These are phyloP conservation scores for Thalassoma bifasciatum DNA, from an alignment of 2,113 vertebrate genomes.

Conservation along the genomic window DNA sequence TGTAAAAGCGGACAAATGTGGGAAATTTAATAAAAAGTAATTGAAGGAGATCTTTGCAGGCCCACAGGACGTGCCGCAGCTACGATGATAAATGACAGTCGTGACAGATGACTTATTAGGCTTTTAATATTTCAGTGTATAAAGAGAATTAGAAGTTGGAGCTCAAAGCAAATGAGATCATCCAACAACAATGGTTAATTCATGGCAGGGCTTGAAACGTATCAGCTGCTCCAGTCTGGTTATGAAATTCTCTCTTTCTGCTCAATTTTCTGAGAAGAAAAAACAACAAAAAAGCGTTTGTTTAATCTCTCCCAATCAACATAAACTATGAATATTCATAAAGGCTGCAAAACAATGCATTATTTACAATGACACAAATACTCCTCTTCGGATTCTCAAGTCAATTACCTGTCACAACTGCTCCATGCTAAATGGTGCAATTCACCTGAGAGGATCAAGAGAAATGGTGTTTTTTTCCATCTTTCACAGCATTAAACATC, in stretches of 20 bases:
- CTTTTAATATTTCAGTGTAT: slow-evolving; percentile 80
- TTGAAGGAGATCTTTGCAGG: slow-evolving; percentile 58
- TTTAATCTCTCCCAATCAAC: slow-evolving; percentile 61
- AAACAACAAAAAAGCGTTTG: slow-evolving; percentile 30
- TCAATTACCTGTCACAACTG: slow-evolving; percentile 78
- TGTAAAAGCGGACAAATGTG: slow-evolving; percentile 66
- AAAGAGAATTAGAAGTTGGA: slow-evolving; percentile 74
- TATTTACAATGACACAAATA: slow-evolving; percentile 77
- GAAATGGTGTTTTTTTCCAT: slow-evolving; percentile 49
- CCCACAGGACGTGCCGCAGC: slow-evolving; percentile 61
- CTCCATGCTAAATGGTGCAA: slow-evolving; percentile 77
- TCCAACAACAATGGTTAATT: slow-evolving; percentile 78
- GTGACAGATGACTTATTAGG: slow-evolving; percentile 78
- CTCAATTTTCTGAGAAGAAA: too few species aligned
- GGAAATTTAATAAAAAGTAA: slow-evolving; percentile 72
- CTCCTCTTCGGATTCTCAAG: slow-evolving; percentile 59
- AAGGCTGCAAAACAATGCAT: slow-evolving; percentile 65
- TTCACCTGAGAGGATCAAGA: slow-evolving; percentile 69
- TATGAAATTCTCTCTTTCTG: background rate
- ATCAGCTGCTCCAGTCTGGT: slow-evolving; percentile 61
- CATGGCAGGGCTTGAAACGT: slow-evolving; percentile 45
- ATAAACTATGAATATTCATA: slow-evolving; percentile 77
- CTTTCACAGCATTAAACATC: slow-evolving; percentile 77
- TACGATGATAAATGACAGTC: slow-evolving; percentile 71
- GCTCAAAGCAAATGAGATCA: slow-evolving; percentile 69